These are phyloP conservation scores for Myotis findleyi DNA, from an alignment of 2,797 vertebrate species.

Conservation along the genomic window DNA sequence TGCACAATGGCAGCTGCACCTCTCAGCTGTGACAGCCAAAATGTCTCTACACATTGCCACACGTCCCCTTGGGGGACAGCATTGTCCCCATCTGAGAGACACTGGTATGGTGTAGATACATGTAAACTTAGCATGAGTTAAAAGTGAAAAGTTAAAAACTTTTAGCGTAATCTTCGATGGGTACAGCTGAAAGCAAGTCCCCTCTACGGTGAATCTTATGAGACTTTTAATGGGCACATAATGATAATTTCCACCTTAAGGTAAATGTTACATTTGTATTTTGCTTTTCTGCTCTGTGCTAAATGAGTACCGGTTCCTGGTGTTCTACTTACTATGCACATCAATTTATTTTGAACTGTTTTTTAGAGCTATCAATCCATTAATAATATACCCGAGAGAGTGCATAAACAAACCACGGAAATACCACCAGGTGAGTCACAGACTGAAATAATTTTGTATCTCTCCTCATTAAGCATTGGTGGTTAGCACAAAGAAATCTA, in stretches of 20 bases:
- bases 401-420: constrained; percentile 92
- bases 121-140: not conserved
- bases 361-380: constrained; percentile 94
- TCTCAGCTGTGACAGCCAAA: not conserved
- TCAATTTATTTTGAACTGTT: constrained; percentile 46
- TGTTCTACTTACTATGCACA: not conserved
- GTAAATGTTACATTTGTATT: not conserved
- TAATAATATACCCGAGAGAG: constrained; percentile 92
- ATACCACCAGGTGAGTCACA: constrained; percentile 89
- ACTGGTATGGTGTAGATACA: not conserved
- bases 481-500: not conserved
- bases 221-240: not conserved
- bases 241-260: not conserved
- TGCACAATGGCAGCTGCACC: too few species aligned
- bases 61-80: not conserved
- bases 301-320: not conserved
- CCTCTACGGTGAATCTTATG: not conserved
- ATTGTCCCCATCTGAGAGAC: not conserved
- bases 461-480: not conserved
- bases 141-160: not conserved
- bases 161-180: not conserved
- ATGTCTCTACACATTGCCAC: not conserved
- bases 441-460: not conserved
- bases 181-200: not conserved
- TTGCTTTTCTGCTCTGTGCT: not conserved